A percentile compares a stretch with the other conserved stretches of the same genome.
These are phyloP conservation scores for Laothoe populi DNA, from an alignment of 2,888 invertebrate species.

Conservation along the genomic window DNA sequence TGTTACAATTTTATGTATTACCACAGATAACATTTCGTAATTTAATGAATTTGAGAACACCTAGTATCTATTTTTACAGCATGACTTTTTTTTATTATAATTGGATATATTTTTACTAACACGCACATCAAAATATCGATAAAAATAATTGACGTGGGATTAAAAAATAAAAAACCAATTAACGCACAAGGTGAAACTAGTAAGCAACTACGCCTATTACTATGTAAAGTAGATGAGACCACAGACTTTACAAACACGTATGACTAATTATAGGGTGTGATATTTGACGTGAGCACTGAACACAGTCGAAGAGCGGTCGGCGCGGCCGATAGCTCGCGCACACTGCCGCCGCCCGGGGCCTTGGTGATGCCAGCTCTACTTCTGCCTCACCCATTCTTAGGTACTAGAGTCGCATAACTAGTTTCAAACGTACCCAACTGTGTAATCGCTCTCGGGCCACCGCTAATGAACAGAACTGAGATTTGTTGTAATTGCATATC, in stretches of 20 bases:
- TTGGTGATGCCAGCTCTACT: slow-evolving; percentile 59
- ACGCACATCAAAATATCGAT: background rate
- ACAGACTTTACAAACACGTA: slow-evolving; percentile 52
- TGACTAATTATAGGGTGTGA: slow-evolving; percentile 51
- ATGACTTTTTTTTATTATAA: background rate
- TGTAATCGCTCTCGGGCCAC: slow-evolving; percentile 51
- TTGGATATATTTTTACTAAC: background rate
- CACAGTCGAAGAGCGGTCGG: slow-evolving; percentile 58
- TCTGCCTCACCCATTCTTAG: slow-evolving; percentile 45
- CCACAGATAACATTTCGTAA: background rate
- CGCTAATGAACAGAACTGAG: slow-evolving; percentile 38
- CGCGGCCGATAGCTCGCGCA: slow-evolving; percentile 74
- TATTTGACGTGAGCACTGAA: slow-evolving; percentile 35
- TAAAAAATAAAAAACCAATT: background rate
- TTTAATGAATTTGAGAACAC: background rate
- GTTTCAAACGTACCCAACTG: slow-evolving; percentile 50
- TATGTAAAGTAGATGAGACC: background rate
- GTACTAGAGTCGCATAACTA: slow-evolving; percentile 36
- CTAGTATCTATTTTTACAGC: background rate
- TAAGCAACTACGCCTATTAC: background rate
- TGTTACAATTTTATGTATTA: background rate
- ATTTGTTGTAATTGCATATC: slow-evolving; percentile 50
- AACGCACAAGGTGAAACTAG: background rate
- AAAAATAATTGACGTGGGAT: background rate
- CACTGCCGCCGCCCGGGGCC: slow-evolving; percentile 80